phyloP scores from a whole-genome alignment of 2,113 vertebrate genomes.

The Odobenus rosmarus region DNA sequence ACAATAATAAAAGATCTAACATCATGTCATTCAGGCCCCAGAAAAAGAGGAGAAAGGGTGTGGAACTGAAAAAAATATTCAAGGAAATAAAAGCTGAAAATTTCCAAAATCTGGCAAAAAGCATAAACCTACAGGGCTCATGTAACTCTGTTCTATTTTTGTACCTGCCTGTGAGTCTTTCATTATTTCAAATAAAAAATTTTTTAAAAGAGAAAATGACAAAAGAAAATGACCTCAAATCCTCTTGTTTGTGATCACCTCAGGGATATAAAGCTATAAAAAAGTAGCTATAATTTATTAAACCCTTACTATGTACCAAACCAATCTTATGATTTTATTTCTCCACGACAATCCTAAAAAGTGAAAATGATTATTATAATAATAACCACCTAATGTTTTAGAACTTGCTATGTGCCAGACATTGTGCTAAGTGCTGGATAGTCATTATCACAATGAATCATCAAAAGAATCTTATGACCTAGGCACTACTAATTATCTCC shows the following conservation, averaged over 20 bases:
- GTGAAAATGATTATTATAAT: not conserved
- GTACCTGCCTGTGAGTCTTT: not conserved
- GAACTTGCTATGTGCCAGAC: not conserved
- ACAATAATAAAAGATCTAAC: not conserved
- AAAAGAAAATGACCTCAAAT: not conserved
- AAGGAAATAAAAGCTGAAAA: not conserved
- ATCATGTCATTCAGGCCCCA: not conserved
- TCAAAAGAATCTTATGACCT: not conserved
- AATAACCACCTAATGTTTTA: not conserved
- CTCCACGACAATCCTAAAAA: not conserved
- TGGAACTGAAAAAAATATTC: not conserved
- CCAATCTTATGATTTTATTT: not conserved
- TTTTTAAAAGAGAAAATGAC: not conserved
- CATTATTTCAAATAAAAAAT: slow-evolving; percentile 7
- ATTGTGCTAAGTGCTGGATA: not conserved
- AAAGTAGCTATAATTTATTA: not conserved
- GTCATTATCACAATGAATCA: not conserved
- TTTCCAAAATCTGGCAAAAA: not conserved
- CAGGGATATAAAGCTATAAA: not conserved
- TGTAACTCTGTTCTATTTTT: not conserved
- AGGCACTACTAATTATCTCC: not conserved
- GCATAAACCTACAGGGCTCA: not conserved
- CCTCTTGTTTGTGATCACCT: not conserved
- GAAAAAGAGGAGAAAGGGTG: not conserved
- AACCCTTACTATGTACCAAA: not conserved